Conservation (phyloP, 2,888 invertebrate genomes). For the Machimus rusticus region DNA sequence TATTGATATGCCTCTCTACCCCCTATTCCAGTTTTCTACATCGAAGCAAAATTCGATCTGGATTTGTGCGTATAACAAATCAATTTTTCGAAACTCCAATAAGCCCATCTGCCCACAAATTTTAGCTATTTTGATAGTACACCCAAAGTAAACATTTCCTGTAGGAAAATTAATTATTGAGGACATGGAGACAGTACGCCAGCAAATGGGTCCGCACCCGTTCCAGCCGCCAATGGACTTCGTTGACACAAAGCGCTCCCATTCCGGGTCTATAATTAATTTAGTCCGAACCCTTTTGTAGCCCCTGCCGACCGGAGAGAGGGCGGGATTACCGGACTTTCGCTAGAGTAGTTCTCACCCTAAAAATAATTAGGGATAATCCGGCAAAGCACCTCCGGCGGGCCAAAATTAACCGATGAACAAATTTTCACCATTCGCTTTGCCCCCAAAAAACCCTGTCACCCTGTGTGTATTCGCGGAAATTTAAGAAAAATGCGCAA, state of each 20-base stretch:
- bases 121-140: background rate
- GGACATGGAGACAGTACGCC: background rate
- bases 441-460: background rate
- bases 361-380: slow-evolving; percentile 25
- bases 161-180: background rate
- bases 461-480: background rate
- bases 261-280: slow-evolving; percentile 10
- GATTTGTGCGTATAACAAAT: background rate
- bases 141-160: background rate
- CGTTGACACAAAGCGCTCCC: background rate
- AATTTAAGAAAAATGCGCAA: background rate
- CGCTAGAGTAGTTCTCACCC: background rate
- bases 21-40: background rate
- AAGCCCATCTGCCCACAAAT: background rate
- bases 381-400: background rate
- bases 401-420: slow-evolving; percentile 11
- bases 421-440: background rate
- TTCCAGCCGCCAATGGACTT: background rate
- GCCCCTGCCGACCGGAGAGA: background rate
- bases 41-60: background rate
- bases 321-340: background rate
- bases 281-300: slow-evolving; percentile 3
- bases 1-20: background rate
- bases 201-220: background rate
- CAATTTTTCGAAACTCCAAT: background rate